A percentile compares a stretch with the other conserved stretches of the same genome.
Conservation (phyloP, 2,888 invertebrate genomes). For the Hypomecis punctinalis region DNA sequence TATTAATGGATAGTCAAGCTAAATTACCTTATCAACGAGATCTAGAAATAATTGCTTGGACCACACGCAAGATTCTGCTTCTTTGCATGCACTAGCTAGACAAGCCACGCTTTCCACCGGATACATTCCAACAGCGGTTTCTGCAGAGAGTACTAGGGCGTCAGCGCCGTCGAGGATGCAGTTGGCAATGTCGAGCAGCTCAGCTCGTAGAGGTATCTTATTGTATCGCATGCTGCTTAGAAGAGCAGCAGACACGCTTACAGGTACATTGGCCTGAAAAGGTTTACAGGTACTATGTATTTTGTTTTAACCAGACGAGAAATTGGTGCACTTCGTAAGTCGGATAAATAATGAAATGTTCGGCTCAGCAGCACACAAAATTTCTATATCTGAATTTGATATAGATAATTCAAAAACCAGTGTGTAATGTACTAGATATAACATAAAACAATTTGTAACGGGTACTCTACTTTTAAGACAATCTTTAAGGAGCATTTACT, state of each 20-base stretch:
- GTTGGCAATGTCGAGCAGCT: conserved; percentile 89
- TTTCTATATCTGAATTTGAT: too few relatives aligned
- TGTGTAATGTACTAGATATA: too few relatives aligned
- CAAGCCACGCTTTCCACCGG: conserved; percentile 81
- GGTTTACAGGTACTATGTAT: neutral
- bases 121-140: conserved; percentile 87
- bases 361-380: too few relatives aligned
- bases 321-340: too few relatives aligned
- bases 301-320: neutral
- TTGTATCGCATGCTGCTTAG: conserved; percentile 68
- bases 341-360: too few relatives aligned
- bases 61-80: conserved; percentile 90
- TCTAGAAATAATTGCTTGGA: conserved; percentile 73
- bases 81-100: conserved; percentile 83
- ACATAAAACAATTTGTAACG: too few relatives aligned
- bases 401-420: too few relatives aligned
- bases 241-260: conserved; percentile 66
- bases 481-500: conserved; percentile 37
- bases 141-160: conserved; percentile 88
- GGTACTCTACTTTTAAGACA: neutral
- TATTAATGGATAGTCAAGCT: neutral
- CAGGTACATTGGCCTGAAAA: conserved; percentile 67
- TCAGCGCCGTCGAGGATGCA: conserved; percentile 91
- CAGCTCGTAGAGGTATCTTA: conserved; percentile 81
- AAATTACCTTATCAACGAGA: conserved; percentile 65